A percentile compares a stretch with the other conserved stretches of the same genome.
These are phyloP conservation scores for Hyles euphorbiae DNA, from an alignment of 1,140 invertebrate genomes.

Conservation along the genomic window DNA sequence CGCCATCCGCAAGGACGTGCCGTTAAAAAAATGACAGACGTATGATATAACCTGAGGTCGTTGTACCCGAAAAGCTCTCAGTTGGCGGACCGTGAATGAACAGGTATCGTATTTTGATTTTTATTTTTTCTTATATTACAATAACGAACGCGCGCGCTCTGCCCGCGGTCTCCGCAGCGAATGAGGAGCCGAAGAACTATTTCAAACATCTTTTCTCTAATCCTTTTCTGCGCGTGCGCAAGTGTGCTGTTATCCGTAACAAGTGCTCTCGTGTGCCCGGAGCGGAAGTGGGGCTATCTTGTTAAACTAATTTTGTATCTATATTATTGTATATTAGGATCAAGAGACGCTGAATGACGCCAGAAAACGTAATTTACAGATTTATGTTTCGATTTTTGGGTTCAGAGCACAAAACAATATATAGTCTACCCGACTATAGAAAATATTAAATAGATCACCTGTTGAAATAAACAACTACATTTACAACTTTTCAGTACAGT, in stretches of 20 bases:
- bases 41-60: slow-evolving; percentile 42
- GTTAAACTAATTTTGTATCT: slow-evolving; percentile 22
- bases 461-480: too few relatives aligned
- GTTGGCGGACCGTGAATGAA: slow-evolving; percentile 48
- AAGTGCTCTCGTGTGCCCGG: slow-evolving; percentile 43
- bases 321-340: too few relatives aligned
- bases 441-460: too few relatives aligned
- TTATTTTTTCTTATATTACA: slow-evolving; percentile 25
- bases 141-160: slow-evolving; percentile 47
- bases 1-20: slow-evolving; percentile 52
- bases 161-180: slow-evolving; percentile 55
- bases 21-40: slow-evolving; percentile 44
- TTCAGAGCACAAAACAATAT: too few relatives aligned
- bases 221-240: slow-evolving; percentile 53
- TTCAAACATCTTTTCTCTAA: slow-evolving; percentile 70
- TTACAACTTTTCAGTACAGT: too few relatives aligned
- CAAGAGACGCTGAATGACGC: too few relatives aligned
- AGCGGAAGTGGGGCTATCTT: slow-evolving; percentile 50
- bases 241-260: slow-evolving; percentile 45
- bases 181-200: slow-evolving; percentile 66
- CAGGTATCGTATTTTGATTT: slow-evolving; percentile 36
- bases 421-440: too few relatives aligned
- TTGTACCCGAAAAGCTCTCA: slow-evolving; percentile 40
- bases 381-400: too few relatives aligned
- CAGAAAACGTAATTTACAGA: too few relatives aligned